Percentiles rank a stretch among this genome's conserved stretches.
phyloP scores from a whole-genome alignment of 2,113 vertebrate genomes.

The Oncorhynchus nerka region DNA sequence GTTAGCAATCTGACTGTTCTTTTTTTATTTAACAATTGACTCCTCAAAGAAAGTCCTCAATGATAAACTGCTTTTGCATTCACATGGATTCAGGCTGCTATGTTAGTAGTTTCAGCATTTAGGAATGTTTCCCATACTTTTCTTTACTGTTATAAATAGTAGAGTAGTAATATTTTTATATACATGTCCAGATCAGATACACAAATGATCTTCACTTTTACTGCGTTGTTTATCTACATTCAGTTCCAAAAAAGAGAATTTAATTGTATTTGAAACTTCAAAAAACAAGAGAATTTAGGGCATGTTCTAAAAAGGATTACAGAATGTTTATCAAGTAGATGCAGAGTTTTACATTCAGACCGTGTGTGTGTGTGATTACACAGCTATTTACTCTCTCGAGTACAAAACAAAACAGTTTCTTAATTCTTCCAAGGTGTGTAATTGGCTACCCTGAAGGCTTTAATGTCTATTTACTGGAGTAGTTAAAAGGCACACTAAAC shows the following conservation, averaged over 20 bases:
- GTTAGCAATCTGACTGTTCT: not conserved
- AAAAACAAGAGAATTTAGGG: not conserved
- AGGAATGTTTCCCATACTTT: conserved; percentile 33
- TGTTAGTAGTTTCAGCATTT: conserved; percentile 10
- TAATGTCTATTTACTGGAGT: conserved; percentile 64
- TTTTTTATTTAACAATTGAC: not conserved
- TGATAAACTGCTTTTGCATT: not conserved
- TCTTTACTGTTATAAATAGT: not conserved
- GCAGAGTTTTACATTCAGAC: not conserved
- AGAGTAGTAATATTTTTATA: not conserved
- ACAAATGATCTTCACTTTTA: not conserved
- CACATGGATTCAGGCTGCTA: conserved; percentile 51
- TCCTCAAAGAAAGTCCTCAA: not conserved
- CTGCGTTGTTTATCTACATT: not conserved
- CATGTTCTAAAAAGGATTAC: not conserved
- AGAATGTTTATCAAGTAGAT: conserved; percentile 5
- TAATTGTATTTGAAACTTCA: not conserved
- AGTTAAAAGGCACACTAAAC: conserved; percentile 55
- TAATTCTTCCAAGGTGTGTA: conserved; percentile 68
- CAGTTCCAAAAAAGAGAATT: not conserved
- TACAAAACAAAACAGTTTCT: conserved; percentile 58
- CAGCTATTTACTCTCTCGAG: conserved; percentile 54
- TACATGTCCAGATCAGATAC: conserved; percentile 4
- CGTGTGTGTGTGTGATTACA: conserved; percentile 26
- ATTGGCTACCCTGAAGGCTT: conserved; percentile 60